Evolutionary conservation across 2,797 vertebrate species (phyloP), one percentile per base, ranked within the genome.

Genomic region (Molothrus ater): DNA sequence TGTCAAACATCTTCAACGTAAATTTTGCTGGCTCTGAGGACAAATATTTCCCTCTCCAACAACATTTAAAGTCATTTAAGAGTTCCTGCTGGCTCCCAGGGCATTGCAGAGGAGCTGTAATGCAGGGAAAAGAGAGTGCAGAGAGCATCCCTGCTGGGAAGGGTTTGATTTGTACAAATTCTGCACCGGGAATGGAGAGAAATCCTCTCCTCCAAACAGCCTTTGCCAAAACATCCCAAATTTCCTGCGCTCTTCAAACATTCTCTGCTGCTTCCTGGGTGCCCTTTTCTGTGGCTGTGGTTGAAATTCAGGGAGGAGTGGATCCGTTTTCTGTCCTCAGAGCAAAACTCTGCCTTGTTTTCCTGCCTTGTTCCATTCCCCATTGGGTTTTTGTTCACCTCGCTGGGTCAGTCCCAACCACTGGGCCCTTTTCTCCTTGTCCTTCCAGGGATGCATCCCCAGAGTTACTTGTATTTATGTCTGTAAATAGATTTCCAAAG

Each of bases 391-490:
- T 80, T 47, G 40, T 95, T 91, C 73, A 65, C 89, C 95, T 88
- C 25, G 76, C 94, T 93, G 88, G 97, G 82, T 97, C 97, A 96
- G 95, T 91, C 94, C 92, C 84, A 12, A 97, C 68, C 95, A 34
- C 80, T 83, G 85, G 68, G 92, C 69, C 36, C 96, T 95, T 93
- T 91, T 89, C 92, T 93, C 73, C 88, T 96, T 34, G 66, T 96
- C 93, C 79, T 94, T n/a, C 91, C 96, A 97, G 96, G 91, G 96
- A 97, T 98, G 95, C 94, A 97, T 97, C 97, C 95, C 96, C 90
- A 94, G 95, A 97, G 73, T 97, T 96, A 94, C 96, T 97, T 98
- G 98, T 98, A 98, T 98, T 98, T 98, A 98, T 98, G 97, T 98
- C 91, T 98, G 98, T 98, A 98, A 98, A 98, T 98, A 98, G 98